Base-by-base conservation (phyloP, 1,140 invertebrate genomes). In the Patella vulgata region DNA sequence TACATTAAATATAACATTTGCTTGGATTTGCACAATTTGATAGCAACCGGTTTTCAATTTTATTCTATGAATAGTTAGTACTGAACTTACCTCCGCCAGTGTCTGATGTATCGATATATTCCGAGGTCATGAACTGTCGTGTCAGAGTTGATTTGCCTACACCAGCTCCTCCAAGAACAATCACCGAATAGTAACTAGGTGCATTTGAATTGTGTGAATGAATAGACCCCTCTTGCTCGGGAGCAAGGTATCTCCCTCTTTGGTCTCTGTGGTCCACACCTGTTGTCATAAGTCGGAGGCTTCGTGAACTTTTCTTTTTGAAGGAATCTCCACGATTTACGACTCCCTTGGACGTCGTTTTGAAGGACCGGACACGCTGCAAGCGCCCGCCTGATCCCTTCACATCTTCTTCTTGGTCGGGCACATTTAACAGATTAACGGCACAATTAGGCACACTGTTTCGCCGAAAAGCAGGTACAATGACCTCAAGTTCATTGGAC, bases 251-350 rank as follows among this genome's bases (percentile, higher is more conserved):
- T 64, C 36, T 36, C 47, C 46, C 52, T 59, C 66, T 27, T 53
- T 59, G 40, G 50, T 58, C 12, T 55, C 47, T 23, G 21, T 63
- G 40, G 19, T 42, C 27, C 44, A 8, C 0, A 31, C 11, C 43
- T 63, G 33, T 42, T 64, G 31, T 55, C 54, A 30, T 36, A 55
- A 52, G 36, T 71, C 42, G 21, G 28, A 57, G 52, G 67, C 68
- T 11, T 50, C 43, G 4, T 58, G 23, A 12, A 64, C 81, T 79
- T 30, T 60, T 87, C 62, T 89, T 86, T 8, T 50, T 36, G 81
- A 94, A 93, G 66, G 95, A 92, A 85, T 96, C 94, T 0, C 94
- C 94, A 63, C 93, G 91, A 86, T 96, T 97, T n/a, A 96, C 92
- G 59, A 96, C 90, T 5, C 75, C 75, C 89, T 95, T 95, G 48